These are phyloP conservation scores for Scyliorhinus canicula DNA, from an alignment of 2,797 vertebrate species.

Conservation along the genomic window DNA sequence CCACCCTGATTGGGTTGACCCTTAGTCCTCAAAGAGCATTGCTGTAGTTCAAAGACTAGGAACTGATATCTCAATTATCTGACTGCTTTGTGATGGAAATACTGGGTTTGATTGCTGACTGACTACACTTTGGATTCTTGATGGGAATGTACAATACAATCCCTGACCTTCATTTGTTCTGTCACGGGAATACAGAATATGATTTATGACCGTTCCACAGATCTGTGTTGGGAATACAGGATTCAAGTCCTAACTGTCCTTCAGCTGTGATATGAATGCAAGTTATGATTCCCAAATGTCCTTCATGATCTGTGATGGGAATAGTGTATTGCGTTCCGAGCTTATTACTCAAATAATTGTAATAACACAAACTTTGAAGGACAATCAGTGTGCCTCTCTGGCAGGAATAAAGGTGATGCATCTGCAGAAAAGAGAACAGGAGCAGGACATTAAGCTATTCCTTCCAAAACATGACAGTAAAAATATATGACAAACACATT, in stretches of 20 bases:
- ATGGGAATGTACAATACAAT: background rate
- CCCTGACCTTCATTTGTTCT: background rate
- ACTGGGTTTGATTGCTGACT: background rate
- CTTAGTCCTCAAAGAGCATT: background rate
- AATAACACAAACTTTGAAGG: background rate
- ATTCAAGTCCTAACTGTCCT: constrained; percentile 5
- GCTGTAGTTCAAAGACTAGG: background rate
- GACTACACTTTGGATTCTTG: background rate
- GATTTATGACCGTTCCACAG: constrained; percentile 16
- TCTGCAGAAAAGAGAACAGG: background rate
- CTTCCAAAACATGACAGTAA: background rate
- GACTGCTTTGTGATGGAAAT: background rate
- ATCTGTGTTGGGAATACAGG: background rate
- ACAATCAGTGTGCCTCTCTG: background rate
- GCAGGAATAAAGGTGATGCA: background rate
- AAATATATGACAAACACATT: background rate
- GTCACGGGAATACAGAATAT: background rate
- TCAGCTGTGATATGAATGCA: constrained; percentile 11
- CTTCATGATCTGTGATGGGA: constrained; percentile 21
- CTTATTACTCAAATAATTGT: background rate
- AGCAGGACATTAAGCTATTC: background rate
- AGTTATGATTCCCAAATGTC: background rate
- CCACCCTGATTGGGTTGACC: background rate
- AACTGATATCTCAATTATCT: background rate
- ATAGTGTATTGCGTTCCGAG: background rate